phyloP scores from a whole-genome alignment of 2,888 invertebrate species.

The Polydrusus pterygomalis region DNA sequence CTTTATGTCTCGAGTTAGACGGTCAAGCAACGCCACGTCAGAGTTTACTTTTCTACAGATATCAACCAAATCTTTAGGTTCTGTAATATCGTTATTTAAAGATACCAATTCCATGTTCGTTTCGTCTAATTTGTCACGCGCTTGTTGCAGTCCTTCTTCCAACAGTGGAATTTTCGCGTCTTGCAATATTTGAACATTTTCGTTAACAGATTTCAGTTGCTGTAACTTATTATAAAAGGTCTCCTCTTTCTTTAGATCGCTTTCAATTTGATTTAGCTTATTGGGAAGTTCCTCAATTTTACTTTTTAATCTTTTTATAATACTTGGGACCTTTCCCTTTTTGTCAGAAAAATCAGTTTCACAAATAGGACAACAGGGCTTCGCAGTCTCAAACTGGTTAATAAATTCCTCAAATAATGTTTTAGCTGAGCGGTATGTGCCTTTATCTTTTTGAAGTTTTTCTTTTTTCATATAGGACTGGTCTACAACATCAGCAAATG shows the following conservation, averaged over 20 bases:
- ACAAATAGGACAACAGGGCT: slow-evolving; percentile 91
- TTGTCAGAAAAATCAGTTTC: slow-evolving; percentile 66
- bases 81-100: slow-evolving; percentile 69
- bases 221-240: slow-evolving; percentile 81
- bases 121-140: slow-evolving; percentile 74
- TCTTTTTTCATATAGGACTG: slow-evolving; percentile 80
- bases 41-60: slow-evolving; percentile 78
- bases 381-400: slow-evolving; percentile 77
- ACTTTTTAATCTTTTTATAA: slow-evolving; percentile 78
- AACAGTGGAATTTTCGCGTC: slow-evolving; percentile 79
- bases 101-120: slow-evolving; percentile 71
- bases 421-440: slow-evolving; percentile 80
- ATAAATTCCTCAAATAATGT: slow-evolving; percentile 83
- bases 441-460: slow-evolving; percentile 80
- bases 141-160: slow-evolving; percentile 73
- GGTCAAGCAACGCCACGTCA: slow-evolving; percentile 87
- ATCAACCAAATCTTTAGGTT: slow-evolving; percentile 72
- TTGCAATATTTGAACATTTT: slow-evolving; percentile 74
- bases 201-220: slow-evolving; percentile 81
- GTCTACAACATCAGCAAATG: slow-evolving; percentile 80
- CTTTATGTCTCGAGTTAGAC: slow-evolving; percentile 76
- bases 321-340: slow-evolving; percentile 74
- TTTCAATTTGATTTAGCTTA: slow-evolving; percentile 77
- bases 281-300: slow-evolving; percentile 82
- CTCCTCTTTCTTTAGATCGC: slow-evolving; percentile 78